These are phyloP conservation scores for Apantesis nais DNA, from an alignment of 2,888 invertebrate genomes.

Conservation along the genomic window DNA sequence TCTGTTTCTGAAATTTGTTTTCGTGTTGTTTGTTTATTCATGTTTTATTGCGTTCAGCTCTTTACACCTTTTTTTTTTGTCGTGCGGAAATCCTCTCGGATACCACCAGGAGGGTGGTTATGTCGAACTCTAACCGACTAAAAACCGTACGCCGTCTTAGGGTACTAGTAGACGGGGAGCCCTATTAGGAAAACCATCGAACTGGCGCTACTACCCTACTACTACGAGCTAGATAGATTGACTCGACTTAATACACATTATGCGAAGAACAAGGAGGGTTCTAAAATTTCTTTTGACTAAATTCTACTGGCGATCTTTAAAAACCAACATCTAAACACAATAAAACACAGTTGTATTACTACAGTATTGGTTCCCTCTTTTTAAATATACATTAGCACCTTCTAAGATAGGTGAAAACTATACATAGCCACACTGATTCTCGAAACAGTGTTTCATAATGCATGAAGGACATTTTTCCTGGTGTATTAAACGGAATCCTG, in stretches of 20 bases:
- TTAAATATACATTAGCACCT: background rate
- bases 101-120: too few species aligned
- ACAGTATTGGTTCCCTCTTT: background rate
- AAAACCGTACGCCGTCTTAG: too few species aligned
- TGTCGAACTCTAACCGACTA: too few species aligned
- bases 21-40: constrained; percentile 34
- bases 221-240: too few species aligned
- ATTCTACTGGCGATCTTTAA: background rate
- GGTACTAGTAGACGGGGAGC: too few species aligned
- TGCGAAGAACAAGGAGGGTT: too few species aligned
- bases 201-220: too few species aligned
- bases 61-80: too few species aligned
- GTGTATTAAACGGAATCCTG: background rate
- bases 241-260: too few species aligned
- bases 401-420: background rate
- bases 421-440: background rate
- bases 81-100: too few species aligned
- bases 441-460: background rate
- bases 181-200: too few species aligned
- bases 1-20: constrained; percentile 32
- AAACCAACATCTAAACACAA: background rate
- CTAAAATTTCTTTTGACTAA: too few species aligned
- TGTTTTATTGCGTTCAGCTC: constrained; percentile 45
- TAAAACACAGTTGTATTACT: background rate
- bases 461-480: background rate